Base-by-base conservation (phyloP, 2,888 invertebrate species). In the Tipula vernalis region DNA sequence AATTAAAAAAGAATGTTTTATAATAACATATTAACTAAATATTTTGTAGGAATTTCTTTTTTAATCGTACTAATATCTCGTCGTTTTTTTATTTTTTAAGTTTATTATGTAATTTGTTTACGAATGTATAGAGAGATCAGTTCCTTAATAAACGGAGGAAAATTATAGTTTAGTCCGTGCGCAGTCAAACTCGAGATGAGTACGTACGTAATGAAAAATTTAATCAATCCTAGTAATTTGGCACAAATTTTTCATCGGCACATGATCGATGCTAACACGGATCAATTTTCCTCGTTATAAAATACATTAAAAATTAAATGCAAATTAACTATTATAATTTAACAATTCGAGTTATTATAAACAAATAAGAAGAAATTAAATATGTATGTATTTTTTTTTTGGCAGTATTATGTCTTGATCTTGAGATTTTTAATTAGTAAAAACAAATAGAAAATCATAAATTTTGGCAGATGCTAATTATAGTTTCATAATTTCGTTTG, bases 191-290 rank as follows among this genome's bases (percentile, higher is more conserved):
- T 57, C 44, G 51, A 10, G 12, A 44, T 28, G 15, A 12, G 51
- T 51, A n/a, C n/a, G 0, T 28, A 28, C n/a, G 0, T 28, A 28
- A 28, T 12, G 28, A 71, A 71, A 71, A 71, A 71, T 71, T 71
- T 71, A 71, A 71, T 71, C 71, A 71, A 71, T 71, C 71, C 71
- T 71, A 71, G 71, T 71, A 71, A 71, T 71, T 71, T 71, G 71
- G 71, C 71, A 71, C 71, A 71, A 71, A 71, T 71, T 71, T 71
- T 28, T 71, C 71, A 71, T 71, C 10, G 15, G 5, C 28, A 18
- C 71, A 71, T 10, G 28, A 3, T 71, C 28, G 28, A 57, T 18
- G 5, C 28, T 4, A 71, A 6, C 8, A 47, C 44, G 15, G 51
- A 2, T 8, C 51, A n/a, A 57, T 28, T 28, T 71, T 28, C 12